Percentiles rank a stretch among this genome's conserved stretches.
Evolutionary conservation across 2,888 invertebrate genomes (phyloP).

Genomic region (Melikaiella ostensackeni): DNA sequence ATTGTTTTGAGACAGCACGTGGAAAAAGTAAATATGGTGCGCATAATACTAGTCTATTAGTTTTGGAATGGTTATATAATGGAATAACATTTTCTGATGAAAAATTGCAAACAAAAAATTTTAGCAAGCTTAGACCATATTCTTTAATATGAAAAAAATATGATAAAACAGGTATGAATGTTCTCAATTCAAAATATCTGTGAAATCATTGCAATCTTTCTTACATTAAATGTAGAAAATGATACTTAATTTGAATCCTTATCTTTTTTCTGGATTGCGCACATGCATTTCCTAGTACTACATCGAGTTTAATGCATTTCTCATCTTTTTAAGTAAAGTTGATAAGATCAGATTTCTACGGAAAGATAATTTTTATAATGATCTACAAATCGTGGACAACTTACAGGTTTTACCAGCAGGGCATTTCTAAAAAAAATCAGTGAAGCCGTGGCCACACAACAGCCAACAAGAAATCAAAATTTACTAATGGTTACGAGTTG

Average conservation of each 20-base stretch:
- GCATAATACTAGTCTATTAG: neutral
- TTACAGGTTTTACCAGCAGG: conserved; percentile 22
- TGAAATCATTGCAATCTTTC: neutral
- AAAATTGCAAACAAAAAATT: neutral
- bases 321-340: too few species aligned
- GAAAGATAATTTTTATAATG: conserved; percentile 10
- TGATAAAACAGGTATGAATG: too few species aligned
- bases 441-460: neutral
- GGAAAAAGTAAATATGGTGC: neutral
- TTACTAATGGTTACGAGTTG: neutral
- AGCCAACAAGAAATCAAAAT: neutral
- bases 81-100: neutral
- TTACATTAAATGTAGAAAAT: neutral
- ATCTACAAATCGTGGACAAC: conserved; percentile 2
- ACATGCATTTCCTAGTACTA: neutral
- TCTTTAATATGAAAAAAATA: neutral
- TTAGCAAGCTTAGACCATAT: neutral
- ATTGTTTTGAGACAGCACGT: conserved; percentile 34
- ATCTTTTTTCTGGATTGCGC: neutral
- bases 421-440: neutral
- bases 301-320: too few species aligned
- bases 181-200: too few species aligned
- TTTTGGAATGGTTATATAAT: neutral
- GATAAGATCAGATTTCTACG: conserved; percentile 23
- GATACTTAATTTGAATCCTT: neutral